Conservation (phyloP, 2,888 invertebrate species). For the Lasioglossum malachurum region DNA sequence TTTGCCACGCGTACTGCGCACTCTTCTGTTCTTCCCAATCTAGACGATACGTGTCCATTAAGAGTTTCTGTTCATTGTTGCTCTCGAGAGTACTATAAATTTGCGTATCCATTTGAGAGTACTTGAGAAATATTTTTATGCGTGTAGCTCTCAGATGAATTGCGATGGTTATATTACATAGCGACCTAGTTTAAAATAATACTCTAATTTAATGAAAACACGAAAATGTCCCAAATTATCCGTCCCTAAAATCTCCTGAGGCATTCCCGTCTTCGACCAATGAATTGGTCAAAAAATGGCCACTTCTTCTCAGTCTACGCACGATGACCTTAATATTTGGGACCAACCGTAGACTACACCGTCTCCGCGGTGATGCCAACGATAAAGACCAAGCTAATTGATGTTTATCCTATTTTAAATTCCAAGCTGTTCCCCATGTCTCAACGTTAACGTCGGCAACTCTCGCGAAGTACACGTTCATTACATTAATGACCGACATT, state of each 20-base stretch:
- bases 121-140: too few relatives aligned
- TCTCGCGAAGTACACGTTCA: neutral
- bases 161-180: neutral
- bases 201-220: too few relatives aligned
- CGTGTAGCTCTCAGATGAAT: too few relatives aligned
- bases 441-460: neutral
- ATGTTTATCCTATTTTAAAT: neutral
- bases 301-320: neutral
- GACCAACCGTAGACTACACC: neutral
- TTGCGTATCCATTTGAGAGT: too few relatives aligned
- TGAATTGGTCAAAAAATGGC: neutral
- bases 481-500: constrained; percentile 4
- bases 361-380: neutral
- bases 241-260: too few relatives aligned
- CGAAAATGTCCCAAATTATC: too few relatives aligned
- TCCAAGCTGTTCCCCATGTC: neutral
- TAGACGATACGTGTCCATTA: too few relatives aligned
- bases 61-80: too few relatives aligned
- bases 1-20: neutral
- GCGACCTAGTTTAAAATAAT: neutral
- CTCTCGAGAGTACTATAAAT: too few relatives aligned
- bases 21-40: neutral
- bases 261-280: too few relatives aligned
- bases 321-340: neutral
- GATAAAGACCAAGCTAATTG: neutral